Percentiles rank a stretch among this genome's conserved stretches.
Evolutionary conservation across 2,888 invertebrate species (phyloP).

Genomic region (Zygogramma bicolorata): DNA sequence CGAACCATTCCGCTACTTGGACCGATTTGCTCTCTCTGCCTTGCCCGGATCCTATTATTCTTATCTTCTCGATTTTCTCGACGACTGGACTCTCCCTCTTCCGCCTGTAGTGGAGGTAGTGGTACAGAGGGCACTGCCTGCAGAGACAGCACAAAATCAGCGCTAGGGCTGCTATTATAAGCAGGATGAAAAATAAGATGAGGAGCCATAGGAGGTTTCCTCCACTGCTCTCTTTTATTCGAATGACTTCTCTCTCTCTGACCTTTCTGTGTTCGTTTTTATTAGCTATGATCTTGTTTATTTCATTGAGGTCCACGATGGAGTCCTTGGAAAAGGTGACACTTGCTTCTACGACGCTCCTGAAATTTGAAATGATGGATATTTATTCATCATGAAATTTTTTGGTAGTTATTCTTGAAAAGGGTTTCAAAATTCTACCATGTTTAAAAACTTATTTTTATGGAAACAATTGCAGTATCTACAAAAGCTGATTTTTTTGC

Average conservation of each 20-base stretch:
- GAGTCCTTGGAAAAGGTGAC: conserved; percentile 76
- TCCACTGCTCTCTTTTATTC: conserved; percentile 47
- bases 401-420: too few relatives aligned
- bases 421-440: too few relatives aligned
- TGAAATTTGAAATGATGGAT: conserved; percentile 65
- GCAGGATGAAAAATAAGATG: conserved; percentile 80
- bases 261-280: conserved; percentile 11
- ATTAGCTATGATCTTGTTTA: conserved; percentile 71
- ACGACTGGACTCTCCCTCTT: conserved; percentile 79
- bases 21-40: conserved; percentile 78
- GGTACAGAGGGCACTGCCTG: conserved; percentile 86
- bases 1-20: conserved; percentile 82
- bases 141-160: conserved; percentile 87
- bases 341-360: conserved; percentile 80
- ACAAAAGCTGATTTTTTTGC: too few relatives aligned
- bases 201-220: conserved; percentile 83
- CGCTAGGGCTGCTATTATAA: conserved; percentile 78
- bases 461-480: too few relatives aligned
- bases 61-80: conserved; percentile 62
- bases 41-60: conserved; percentile 72
- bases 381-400: background rate
- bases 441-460: too few relatives aligned
- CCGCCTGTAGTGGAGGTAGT: conserved; percentile 81
- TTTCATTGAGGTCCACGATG: conserved; percentile 79
- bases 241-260: conserved; percentile 41